phyloP scores from a whole-genome alignment of 2,113 vertebrate genomes.

The Xiphophorus maculatus region DNA sequence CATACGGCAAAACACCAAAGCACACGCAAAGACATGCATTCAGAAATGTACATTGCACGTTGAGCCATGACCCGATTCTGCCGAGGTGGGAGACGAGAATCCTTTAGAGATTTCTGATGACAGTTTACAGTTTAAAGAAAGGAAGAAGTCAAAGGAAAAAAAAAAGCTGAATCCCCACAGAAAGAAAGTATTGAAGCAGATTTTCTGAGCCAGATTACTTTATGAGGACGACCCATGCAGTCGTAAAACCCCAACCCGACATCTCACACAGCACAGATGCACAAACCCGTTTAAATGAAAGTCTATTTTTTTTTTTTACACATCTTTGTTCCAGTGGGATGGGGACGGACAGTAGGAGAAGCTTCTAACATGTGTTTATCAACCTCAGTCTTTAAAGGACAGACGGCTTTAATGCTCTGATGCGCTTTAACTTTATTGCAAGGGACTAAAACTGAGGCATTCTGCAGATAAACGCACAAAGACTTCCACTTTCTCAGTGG shows the following conservation, averaged over 20 bases:
- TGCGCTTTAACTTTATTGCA: slow-evolving; percentile 64
- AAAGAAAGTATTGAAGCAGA: slow-evolving; percentile 34
- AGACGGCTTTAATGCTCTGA: slow-evolving; percentile 63
- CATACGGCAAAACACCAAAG: slow-evolving; percentile 47
- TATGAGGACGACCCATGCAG: slow-evolving; percentile 15
- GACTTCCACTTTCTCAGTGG: slow-evolving; percentile 38
- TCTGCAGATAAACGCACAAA: slow-evolving; percentile 55
- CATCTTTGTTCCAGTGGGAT: slow-evolving; percentile 50
- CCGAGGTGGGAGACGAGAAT: slow-evolving; percentile 50
- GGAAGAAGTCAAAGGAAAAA: slow-evolving; percentile 22
- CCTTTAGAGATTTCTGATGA: slow-evolving; percentile 44
- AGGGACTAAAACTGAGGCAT: slow-evolving; percentile 54
- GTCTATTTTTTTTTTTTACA: slow-evolving; percentile 18
- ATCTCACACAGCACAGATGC: background rate
- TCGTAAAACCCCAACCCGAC: slow-evolving; percentile 34
- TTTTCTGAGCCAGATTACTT: slow-evolving; percentile 23
- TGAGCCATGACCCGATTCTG: slow-evolving; percentile 58
- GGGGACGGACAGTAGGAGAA: slow-evolving; percentile 45
- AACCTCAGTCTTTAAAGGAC: slow-evolving; percentile 56
- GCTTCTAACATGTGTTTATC: slow-evolving; percentile 65
- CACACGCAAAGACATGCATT: slow-evolving; percentile 36
- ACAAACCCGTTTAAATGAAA: slow-evolving; percentile 35
- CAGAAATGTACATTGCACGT: background rate
- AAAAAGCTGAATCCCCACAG: slow-evolving; percentile 28
- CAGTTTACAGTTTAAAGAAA: slow-evolving; percentile 43